These are phyloP conservation scores for Globia sparganii DNA, from an alignment of 2,888 invertebrate genomes.

Conservation along the genomic window DNA sequence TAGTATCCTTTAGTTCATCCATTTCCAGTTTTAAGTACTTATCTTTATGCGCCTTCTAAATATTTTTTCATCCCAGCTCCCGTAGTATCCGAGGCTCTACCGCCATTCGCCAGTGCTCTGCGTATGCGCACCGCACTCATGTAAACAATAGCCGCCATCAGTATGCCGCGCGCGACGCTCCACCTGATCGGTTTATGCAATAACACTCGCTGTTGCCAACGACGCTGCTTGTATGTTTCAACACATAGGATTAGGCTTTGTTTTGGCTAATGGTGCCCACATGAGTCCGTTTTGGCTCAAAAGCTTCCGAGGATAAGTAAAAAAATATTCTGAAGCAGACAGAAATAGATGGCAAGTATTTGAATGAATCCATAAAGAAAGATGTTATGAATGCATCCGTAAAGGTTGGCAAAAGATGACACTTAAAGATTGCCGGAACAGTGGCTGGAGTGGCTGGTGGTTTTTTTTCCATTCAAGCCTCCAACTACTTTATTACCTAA, in stretches of 20 bases:
- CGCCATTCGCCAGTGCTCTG: conserved; percentile 40
- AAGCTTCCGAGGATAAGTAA: too few species aligned
- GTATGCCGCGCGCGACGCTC: conserved; percentile 38
- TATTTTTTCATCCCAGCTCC: conserved; percentile 39
- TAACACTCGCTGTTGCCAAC: conserved; percentile 52
- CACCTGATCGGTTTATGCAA: conserved; percentile 69
- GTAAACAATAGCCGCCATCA: conserved; percentile 58
- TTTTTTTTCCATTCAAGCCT: background rate
- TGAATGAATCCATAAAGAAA: background rate
- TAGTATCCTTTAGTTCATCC: background rate
- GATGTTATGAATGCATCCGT: background rate
- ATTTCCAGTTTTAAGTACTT: too few species aligned
- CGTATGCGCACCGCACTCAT: conserved; percentile 57
- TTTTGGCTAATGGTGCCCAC: background rate
- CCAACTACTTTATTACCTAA: background rate
- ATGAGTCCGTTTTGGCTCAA: background rate
- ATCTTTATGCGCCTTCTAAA: background rate
- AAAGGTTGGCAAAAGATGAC: background rate
- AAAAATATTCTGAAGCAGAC: background rate
- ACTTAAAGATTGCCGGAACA: background rate
- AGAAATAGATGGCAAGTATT: background rate
- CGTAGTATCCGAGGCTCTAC: conserved; percentile 13
- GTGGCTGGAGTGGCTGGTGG: background rate
- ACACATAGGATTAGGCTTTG: conserved; percentile 3
- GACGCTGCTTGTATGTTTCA: conserved; percentile 23